These are phyloP conservation scores for Sebastes kiyomatsui DNA, from an alignment of 2,797 vertebrate species.

Conservation along the genomic window DNA sequence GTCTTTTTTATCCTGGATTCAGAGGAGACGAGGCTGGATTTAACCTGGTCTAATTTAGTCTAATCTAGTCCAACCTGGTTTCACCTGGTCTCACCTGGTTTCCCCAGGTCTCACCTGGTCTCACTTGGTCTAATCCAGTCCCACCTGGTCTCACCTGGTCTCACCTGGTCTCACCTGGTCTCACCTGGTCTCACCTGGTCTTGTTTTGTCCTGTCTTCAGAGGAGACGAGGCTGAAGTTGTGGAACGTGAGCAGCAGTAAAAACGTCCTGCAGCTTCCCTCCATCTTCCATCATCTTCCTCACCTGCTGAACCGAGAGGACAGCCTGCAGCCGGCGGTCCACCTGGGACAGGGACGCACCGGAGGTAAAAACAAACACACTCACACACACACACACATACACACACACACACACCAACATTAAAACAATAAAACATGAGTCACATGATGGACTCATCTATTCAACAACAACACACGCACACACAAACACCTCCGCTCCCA, in stretches of 20 bases:
- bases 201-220: constrained; percentile 70
- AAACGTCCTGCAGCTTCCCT: constrained; percentile 95
- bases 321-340: constrained; percentile 94
- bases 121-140: neutral
- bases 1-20: too few relatives aligned
- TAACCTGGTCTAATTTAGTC: too few relatives aligned
- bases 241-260: constrained; percentile 96
- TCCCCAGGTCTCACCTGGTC: neutral
- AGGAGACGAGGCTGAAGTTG: constrained; percentile 94
- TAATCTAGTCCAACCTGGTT: neutral
- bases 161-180: neutral
- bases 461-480: constrained; percentile 1
- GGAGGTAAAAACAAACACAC: constrained; percentile 84
- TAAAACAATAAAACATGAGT: neutral
- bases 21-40: too few relatives aligned
- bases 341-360: constrained; percentile 94
- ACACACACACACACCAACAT: neutral
- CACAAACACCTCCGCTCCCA: neutral
- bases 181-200: neutral
- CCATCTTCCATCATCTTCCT: constrained; percentile 97
- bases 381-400: too few relatives aligned
- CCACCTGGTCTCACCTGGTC: neutral
- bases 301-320: constrained; percentile 95
- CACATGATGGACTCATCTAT: too few relatives aligned
- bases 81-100: neutral